A percentile compares a stretch with the other conserved stretches of the same genome.
These are phyloP conservation scores for Agriopis marginaria DNA, from an alignment of 2,888 invertebrate genomes.

Conservation along the genomic window DNA sequence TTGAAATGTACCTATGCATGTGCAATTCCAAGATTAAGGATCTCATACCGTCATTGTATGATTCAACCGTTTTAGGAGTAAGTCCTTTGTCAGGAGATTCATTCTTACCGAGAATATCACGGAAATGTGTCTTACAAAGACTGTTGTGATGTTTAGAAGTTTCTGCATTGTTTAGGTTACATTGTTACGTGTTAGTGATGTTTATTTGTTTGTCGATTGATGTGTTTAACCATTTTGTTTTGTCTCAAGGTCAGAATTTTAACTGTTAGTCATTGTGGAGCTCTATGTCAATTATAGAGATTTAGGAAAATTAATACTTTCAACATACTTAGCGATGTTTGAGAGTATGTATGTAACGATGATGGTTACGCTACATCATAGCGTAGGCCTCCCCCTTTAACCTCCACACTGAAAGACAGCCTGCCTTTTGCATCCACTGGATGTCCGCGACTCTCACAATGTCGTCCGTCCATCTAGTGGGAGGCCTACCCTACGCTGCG, in stretches of 20 bases:
- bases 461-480: no score
- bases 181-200: not conserved
- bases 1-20: no score
- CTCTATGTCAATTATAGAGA: not conserved
- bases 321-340: not conserved
- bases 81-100: slow-evolving; percentile 12
- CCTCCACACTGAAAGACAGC: no score
- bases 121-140: slow-evolving; percentile 9
- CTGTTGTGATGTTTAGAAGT: slow-evolving; percentile 3
- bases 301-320: not conserved
- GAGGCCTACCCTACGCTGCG: no score
- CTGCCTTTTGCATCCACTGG: no score
- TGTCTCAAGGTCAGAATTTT: slow-evolving; percentile 1
- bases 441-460: no score
- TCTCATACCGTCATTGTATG: slow-evolving; percentile 41
- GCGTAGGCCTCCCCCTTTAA: no score
- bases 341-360: slow-evolving; percentile 6
- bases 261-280: not conserved
- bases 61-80: slow-evolving; percentile 38
- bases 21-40: slow-evolving; percentile 55
- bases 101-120: not conserved
- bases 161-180: slow-evolving; percentile 21
- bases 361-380: slow-evolving; percentile 19
- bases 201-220: no score
- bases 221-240: not conserved